Evolutionary conservation across 2,797 vertebrate species (phyloP).

Genomic region (Channallabes apus): DNA sequence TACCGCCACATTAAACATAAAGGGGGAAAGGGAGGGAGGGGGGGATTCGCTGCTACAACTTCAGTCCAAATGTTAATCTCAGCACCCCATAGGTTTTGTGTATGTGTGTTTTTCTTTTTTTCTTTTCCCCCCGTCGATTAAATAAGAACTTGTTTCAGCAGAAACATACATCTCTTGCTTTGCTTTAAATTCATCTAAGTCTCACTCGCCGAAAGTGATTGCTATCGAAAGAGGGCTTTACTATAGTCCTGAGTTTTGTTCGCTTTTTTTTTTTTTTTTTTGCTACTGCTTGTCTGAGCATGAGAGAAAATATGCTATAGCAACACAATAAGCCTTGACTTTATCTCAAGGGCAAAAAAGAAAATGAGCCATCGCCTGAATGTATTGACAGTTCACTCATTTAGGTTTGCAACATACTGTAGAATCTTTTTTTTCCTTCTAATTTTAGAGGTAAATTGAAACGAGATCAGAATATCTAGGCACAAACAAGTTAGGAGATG

Average conservation of each 20-base stretch:
- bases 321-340: conserved; percentile 17
- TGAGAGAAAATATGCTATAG: conserved; percentile 34
- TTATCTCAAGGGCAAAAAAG: conserved; percentile 21
- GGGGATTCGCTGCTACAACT: conserved; percentile 46
- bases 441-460: conserved; percentile 9
- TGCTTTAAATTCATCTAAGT: conserved; percentile 4
- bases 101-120: conserved; percentile 37
- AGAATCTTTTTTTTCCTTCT: background rate
- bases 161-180: conserved; percentile 41
- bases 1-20: conserved; percentile 58
- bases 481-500: background rate
- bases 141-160: conserved; percentile 7
- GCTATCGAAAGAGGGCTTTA: conserved; percentile 15
- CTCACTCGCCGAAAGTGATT: background rate
- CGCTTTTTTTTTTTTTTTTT: background rate
- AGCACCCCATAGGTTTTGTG: conserved; percentile 43
- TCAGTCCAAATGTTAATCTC: conserved; percentile 49
- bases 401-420: conserved; percentile 3
- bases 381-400: conserved; percentile 10
- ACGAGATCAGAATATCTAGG: background rate
- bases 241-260: conserved; percentile 26
- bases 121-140: background rate
- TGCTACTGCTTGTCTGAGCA: conserved; percentile 36
- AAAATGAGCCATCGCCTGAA: background rate
- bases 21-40: conserved; percentile 39